Base-by-base conservation (phyloP, 2,113 vertebrate species). In the Gymnarchus niloticus region DNA sequence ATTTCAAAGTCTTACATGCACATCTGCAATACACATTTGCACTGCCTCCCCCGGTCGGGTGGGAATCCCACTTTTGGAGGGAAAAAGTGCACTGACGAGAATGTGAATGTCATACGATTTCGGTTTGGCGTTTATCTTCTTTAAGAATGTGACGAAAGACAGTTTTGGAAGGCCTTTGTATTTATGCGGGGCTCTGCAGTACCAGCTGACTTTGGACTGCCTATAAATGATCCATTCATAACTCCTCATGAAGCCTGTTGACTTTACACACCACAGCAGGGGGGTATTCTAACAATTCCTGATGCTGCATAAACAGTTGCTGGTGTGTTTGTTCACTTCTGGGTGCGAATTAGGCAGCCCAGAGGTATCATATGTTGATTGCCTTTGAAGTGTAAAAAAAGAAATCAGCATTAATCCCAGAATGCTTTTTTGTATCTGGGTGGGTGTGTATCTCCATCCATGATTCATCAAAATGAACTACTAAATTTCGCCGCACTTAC, bases 71-170 rank as follows among this genome's bases (percentile, higher is more conserved):
- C 54, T 57, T 59, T 56, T 44, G 17, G 33, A 57, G 21, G 46
- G 6, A 59, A 83, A 83, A 57, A 83, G 19, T 57, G 56, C 44
- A 56, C 46, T 57, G 56, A 83, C 8, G 54, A 83, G 56, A 83
- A 83, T 9, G 59, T 83, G 23, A 83, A 44, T 37, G 21, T n/a
- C 65, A 56, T 23, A 65, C 21, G 37, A 65, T 37, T 44, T 56
- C n/a, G 88, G 83, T 87, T 83, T 90, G 56, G 88, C 89, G 69
- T 91, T 90, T 89, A 88, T 91, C 88, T 91, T 90, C 88, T 89
- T 87, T 87, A 86, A 89, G 89, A 90, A 87, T 89, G 88, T 89
- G 89, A 85, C 87, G 89, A 90, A 61, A 88, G 89, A 89, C 89
- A 87, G 46, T 83, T 87, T 51, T 86, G 87, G 87, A 89, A 84